A percentile compares a stretch with the other conserved stretches of the same genome.
Conservation (phyloP, 2,797 vertebrate genomes). For the Cynopterus sphinx region DNA sequence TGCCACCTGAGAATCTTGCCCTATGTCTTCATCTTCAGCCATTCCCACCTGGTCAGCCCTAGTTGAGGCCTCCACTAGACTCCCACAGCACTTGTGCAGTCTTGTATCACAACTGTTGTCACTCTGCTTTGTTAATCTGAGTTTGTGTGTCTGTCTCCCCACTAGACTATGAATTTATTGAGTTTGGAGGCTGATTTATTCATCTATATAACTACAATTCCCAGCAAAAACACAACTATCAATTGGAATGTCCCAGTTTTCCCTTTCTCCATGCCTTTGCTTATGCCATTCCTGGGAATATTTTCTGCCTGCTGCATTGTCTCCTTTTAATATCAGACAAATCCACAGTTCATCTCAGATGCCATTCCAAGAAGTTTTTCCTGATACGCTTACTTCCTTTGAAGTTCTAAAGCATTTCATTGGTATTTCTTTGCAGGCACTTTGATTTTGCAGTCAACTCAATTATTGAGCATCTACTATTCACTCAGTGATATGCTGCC, state of each 20-base stretch:
- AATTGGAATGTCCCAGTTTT: background rate
- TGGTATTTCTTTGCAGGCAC: background rate
- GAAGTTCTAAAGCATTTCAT: background rate
- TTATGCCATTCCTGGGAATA: background rate
- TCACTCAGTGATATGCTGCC: background rate
- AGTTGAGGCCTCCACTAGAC: background rate
- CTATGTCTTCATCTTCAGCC: background rate
- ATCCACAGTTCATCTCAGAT: constrained; percentile 15
- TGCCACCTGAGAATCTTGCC: background rate
- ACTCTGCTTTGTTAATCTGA: background rate
- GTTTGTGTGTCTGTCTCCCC: background rate
- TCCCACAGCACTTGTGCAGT: background rate
- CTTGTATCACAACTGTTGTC: background rate
- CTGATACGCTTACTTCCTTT: background rate
- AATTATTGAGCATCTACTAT: background rate
- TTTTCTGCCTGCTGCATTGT: background rate
- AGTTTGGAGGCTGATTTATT: background rate
- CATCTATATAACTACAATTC: background rate
- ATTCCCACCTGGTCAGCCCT: background rate
- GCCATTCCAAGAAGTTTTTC: constrained; percentile 11
- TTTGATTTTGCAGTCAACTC: constrained; percentile 22
- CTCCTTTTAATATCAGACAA: constrained; percentile 13
- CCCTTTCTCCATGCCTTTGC: background rate
- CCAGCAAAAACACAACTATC: background rate
- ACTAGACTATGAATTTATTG: background rate